Conservation (phyloP, 2,113 vertebrate species). For the Setophaga kirtlandii region DNA sequence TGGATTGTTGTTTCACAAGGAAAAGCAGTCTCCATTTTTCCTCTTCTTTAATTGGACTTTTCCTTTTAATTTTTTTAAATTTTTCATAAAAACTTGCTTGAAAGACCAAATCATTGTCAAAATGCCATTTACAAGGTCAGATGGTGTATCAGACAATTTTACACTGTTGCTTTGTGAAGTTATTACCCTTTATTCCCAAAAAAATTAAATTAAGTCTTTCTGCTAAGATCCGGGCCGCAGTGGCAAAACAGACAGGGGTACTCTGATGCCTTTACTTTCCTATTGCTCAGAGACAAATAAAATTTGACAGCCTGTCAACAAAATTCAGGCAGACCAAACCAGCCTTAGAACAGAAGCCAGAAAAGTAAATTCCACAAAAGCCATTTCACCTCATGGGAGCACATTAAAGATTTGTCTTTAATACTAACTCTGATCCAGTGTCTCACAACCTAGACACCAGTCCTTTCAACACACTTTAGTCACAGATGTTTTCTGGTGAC, state of each 20-base stretch:
- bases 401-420: constrained; percentile 3
- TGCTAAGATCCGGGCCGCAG: background rate
- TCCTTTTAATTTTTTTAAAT: background rate
- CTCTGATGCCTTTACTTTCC: background rate
- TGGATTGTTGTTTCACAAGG: background rate
- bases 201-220: constrained; percentile 46
- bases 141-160: constrained; percentile 1
- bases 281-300: background rate
- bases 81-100: constrained; percentile 1
- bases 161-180: background rate
- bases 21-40: background rate
- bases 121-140: background rate
- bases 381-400: background rate
- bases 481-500: background rate
- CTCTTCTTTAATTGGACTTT: background rate
- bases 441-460: background rate
- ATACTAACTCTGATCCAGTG: background rate
- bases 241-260: constrained; percentile 1
- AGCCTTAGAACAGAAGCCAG: constrained; percentile 7
- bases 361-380: background rate
- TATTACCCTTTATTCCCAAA: constrained; percentile 24
- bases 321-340: background rate
- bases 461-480: background rate
- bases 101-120: constrained; percentile 5
- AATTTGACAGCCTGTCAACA: background rate